A percentile compares a stretch with the other conserved stretches of the same genome.
Conservation (phyloP, 2,888 invertebrate genomes). For the Cacoxenus indagator region DNA sequence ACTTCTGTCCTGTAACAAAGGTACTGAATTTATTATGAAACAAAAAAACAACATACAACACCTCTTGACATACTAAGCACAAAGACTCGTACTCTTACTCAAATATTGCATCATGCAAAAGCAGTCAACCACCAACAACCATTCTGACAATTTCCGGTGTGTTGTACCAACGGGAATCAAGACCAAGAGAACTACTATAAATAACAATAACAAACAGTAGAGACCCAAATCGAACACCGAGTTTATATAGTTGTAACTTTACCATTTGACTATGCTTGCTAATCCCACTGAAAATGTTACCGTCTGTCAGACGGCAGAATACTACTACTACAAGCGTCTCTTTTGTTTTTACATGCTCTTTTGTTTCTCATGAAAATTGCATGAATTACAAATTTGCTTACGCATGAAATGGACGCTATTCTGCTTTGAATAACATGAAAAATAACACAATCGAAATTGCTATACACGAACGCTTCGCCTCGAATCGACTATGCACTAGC, state of each 20-base stretch:
- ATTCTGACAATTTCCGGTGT: no score
- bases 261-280: no score
- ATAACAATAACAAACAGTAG: background rate
- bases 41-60: background rate
- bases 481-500: conserved; percentile 43
- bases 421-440: background rate
- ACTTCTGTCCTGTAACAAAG: conserved; percentile 15
- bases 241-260: no score
- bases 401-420: conserved; percentile 61
- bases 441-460: background rate
- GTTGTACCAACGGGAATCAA: background rate
- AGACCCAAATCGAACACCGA: background rate
- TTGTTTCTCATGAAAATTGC: conserved; percentile 64
- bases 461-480: conserved; percentile 21
- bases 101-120: background rate
- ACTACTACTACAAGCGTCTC: no score
- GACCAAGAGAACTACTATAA: background rate
- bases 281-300: conserved; percentile 30
- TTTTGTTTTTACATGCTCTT: conserved; percentile 39
- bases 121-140: background rate
- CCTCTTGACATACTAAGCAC: conserved; percentile 55
- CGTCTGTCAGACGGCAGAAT: no score
- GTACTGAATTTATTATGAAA: conserved; percentile 23
- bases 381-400: conserved; percentile 63
- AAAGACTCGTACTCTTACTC: conserved; percentile 29